These are phyloP conservation scores for Ondatra zibethicus DNA, from an alignment of 2,113 vertebrate genomes.

Conservation along the genomic window DNA sequence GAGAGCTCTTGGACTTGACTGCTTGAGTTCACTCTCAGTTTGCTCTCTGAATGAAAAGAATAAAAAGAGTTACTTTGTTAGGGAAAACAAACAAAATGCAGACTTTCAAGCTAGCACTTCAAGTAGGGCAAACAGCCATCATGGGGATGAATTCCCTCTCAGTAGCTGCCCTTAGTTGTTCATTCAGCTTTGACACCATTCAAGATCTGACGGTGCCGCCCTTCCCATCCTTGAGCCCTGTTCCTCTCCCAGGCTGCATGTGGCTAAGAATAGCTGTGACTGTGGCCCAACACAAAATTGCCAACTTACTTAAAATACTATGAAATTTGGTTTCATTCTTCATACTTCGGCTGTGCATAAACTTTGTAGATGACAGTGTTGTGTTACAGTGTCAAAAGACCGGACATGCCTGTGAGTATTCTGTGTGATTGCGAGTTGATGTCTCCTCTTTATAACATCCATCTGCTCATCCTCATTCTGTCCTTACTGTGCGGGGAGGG, in stretches of 20 bases:
- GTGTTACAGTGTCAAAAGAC: background rate
- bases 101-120: background rate
- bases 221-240: background rate
- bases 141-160: background rate
- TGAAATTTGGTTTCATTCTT: background rate
- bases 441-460: background rate
- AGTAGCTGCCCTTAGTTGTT: background rate
- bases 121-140: background rate
- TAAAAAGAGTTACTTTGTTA: conserved; percentile 28
- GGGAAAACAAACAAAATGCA: background rate
- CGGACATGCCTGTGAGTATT: background rate
- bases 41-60: conserved; percentile 81
- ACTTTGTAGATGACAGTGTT: background rate
- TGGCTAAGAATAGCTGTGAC: background rate
- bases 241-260: background rate
- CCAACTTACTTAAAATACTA: background rate
- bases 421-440: background rate
- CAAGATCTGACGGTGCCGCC: background rate
- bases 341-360: background rate
- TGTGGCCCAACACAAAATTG: background rate
- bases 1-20: conserved; percentile 68
- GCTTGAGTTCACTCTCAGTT: conserved; percentile 61
- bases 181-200: background rate
- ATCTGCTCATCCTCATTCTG: background rate
- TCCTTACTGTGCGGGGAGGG: background rate